phyloP scores from a whole-genome alignment of 2,113 vertebrate species.

The Aegithalos caudatus region DNA sequence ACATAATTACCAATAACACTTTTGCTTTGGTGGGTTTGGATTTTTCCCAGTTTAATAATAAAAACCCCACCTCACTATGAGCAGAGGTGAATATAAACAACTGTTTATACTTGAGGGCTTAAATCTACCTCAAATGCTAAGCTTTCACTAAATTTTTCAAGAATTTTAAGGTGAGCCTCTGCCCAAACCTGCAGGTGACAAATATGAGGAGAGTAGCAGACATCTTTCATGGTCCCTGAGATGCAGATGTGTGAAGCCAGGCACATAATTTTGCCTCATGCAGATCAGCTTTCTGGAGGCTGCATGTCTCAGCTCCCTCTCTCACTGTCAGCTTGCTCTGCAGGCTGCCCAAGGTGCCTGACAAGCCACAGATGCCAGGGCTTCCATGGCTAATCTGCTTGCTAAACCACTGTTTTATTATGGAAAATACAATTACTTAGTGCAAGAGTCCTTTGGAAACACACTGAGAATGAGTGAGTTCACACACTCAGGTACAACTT shows the following conservation, averaged over 20 bases:
- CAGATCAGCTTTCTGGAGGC: background rate
- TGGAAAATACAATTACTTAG: background rate
- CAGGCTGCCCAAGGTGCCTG: rapidly evolving
- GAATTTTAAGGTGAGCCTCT: background rate
- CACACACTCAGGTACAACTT: rapidly evolving
- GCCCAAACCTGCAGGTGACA: background rate
- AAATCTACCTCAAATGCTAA: background rate
- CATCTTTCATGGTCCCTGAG: rapidly evolving
- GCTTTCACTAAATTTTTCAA: background rate
- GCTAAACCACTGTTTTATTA: background rate
- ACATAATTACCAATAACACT: background rate
- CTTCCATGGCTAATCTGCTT: background rate
- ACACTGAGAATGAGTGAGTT: background rate
- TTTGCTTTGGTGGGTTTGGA: background rate
- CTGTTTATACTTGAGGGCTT: background rate
- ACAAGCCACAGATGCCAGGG: background rate
- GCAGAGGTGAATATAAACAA: background rate
- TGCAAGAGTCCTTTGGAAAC: background rate
- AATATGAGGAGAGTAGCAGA: background rate
- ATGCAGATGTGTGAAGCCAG: background rate
- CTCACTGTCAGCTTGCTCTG: no score
- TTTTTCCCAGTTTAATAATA: background rate
- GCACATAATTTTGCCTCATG: background rate
- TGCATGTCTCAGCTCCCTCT: background rate
- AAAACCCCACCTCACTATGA: background rate